Conservation (phyloP, 2,797 vertebrate species). For the Syngnathus rostellatus region DNA sequence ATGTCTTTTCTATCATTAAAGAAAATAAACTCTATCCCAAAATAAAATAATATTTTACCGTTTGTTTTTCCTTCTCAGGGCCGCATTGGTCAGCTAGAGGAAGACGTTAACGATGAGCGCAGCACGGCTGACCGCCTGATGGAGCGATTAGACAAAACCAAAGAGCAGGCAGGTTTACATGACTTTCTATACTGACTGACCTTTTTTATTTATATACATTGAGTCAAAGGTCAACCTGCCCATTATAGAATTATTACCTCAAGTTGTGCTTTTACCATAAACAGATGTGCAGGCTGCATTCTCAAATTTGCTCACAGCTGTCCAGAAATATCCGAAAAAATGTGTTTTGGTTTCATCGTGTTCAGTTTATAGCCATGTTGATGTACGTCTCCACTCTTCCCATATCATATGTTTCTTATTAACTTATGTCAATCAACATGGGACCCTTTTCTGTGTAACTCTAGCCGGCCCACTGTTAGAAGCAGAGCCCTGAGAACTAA, state of each 20-base stretch:
- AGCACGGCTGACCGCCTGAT: conserved; percentile 80
- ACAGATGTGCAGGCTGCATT: conserved; percentile 29
- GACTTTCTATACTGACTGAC: background rate
- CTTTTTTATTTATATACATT: background rate
- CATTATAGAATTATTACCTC: conserved; percentile 11
- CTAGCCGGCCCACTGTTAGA: conserved; percentile 42
- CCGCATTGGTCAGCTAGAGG: conserved; percentile 77
- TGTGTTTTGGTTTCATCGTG: conserved; percentile 14
- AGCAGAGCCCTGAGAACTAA: conserved; percentile 43
- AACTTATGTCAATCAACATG: conserved; percentile 1
- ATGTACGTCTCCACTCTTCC: conserved; percentile 2
- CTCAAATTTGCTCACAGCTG: conserved; percentile 32
- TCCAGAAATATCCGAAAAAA: background rate
- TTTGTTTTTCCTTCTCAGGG: conserved; percentile 63
- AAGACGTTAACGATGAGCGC: conserved; percentile 85
- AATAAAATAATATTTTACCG: background rate
- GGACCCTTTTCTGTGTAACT: conserved; percentile 10
- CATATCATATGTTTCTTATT: conserved; percentile 11
- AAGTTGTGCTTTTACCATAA: conserved; percentile 44
- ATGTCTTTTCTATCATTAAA: too few species aligned
- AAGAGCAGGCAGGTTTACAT: conserved; percentile 78
- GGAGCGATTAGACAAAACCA: conserved; percentile 80
- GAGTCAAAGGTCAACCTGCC: conserved; percentile 3
- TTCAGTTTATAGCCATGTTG: conserved; percentile 8
- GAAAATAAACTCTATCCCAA: too few species aligned